Evolutionary conservation across 2,113 vertebrate species (phyloP).

Genomic region (Gallinago media): DNA sequence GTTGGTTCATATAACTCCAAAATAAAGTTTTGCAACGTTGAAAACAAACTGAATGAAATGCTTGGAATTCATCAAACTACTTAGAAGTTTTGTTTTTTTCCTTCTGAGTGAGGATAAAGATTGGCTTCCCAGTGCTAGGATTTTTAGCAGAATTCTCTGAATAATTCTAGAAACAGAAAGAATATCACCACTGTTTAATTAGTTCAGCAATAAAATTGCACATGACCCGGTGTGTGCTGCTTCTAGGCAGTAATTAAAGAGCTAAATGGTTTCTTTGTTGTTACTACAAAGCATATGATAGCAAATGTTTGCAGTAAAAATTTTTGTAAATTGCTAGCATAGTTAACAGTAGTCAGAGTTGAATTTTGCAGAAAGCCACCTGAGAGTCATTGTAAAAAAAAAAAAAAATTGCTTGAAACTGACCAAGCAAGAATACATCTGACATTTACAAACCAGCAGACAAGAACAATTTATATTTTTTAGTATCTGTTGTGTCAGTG

Average conservation of each 20-base stretch:
- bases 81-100: not conserved
- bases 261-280: not conserved
- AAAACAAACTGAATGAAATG: not conserved
- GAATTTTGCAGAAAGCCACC: not conserved
- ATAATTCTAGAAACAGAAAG: not conserved
- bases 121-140: not conserved
- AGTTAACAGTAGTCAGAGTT: not conserved
- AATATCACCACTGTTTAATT: not conserved
- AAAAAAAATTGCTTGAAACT: not conserved
- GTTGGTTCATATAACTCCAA: not conserved
- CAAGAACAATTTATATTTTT: not conserved
- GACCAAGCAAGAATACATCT: not conserved
- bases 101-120: not conserved
- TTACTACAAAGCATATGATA: not conserved
- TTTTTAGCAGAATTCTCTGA: not conserved
- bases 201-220: not conserved
- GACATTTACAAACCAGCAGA: not conserved
- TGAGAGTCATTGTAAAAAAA: not conserved
- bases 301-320: not conserved
- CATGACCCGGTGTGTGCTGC: fast-evolving
- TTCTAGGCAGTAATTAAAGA: not conserved
- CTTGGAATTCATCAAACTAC: not conserved
- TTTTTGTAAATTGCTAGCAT: not conserved
- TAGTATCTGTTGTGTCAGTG: not conserved
- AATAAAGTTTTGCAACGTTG: not conserved